These are phyloP conservation scores for Lasioglossum lativentre DNA, from an alignment of 2,888 invertebrate genomes.

Conservation along the genomic window DNA sequence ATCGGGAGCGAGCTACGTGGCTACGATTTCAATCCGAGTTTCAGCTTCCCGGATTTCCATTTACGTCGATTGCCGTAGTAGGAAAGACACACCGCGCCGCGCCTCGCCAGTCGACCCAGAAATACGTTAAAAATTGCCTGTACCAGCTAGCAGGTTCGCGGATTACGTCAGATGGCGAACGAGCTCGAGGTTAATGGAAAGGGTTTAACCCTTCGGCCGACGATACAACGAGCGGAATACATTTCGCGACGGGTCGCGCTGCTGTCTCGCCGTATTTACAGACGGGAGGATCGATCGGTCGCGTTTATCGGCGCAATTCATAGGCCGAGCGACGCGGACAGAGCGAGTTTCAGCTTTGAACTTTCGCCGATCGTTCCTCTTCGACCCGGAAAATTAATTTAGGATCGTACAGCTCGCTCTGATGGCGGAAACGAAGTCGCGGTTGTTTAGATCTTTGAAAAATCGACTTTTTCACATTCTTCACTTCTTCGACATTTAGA, in stretches of 20 bases:
- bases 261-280: conserved; percentile 26
- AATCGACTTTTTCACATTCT: no score
- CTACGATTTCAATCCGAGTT: conserved; percentile 41
- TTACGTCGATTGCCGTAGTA: conserved; percentile 43
- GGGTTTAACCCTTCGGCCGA: conserved; percentile 28
- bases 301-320: conserved; percentile 23
- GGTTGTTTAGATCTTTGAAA: no score
- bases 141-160: conserved; percentile 17
- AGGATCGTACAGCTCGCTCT: neutral
- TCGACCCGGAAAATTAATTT: conserved; percentile 21
- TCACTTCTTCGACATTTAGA: neutral
- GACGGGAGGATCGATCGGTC: conserved; percentile 24
- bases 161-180: conserved; percentile 32
- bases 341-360: conserved; percentile 19
- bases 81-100: neutral
- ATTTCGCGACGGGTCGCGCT: conserved; percentile 8
- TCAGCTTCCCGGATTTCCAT: conserved; percentile 32
- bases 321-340: conserved; percentile 9
- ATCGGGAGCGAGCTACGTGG: neutral
- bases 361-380: neutral
- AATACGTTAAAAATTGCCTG: conserved; percentile 55
- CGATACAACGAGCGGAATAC: conserved; percentile 27
- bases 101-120: conserved; percentile 15
- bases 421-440: neutral
- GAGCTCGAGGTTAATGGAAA: conserved; percentile 42